phyloP scores from a whole-genome alignment of 2,797 vertebrate genomes.

The Podarcis lilfordi region DNA sequence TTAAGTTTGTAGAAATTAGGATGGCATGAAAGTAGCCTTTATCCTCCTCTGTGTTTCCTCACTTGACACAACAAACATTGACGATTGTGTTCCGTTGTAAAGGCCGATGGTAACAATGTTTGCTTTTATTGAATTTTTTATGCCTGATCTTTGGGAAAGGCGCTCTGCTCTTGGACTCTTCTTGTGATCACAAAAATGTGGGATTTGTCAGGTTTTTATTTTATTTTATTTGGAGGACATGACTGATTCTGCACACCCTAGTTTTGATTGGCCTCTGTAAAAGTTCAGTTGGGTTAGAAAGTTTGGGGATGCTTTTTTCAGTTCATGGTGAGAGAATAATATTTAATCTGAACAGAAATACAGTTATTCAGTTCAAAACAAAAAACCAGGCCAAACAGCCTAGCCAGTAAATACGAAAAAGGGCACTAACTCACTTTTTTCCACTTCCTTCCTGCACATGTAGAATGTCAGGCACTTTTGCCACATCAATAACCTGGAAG shows the following conservation, averaged over 20 bases:
- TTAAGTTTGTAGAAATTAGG: too few species aligned
- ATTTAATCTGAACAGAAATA: not conserved
- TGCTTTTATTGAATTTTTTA: not conserved
- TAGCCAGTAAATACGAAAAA: not conserved
- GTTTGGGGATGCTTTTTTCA: not conserved
- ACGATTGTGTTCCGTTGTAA: too few species aligned
- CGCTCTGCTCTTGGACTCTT: too few species aligned
- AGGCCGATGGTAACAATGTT: too few species aligned
- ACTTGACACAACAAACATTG: too few species aligned
- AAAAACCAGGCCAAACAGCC: not conserved
- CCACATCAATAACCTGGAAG: not conserved
- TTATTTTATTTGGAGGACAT: not conserved
- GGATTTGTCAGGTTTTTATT: not conserved
- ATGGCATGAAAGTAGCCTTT: too few species aligned
- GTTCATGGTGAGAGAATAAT: not conserved
- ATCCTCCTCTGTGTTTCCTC: too few species aligned
- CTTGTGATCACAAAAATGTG: too few species aligned
- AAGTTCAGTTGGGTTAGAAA: not conserved
- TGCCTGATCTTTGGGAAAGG: not conserved
- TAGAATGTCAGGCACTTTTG: too few species aligned
- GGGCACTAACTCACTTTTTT: not conserved
- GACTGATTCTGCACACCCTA: not conserved
- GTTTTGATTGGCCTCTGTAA: not conserved
- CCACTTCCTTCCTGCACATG: not conserved
- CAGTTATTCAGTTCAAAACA: not conserved